Percentiles rank a stretch among this genome's conserved stretches.
These are phyloP conservation scores for Neotoma lepida DNA, from an alignment of 2,113 vertebrate species.

Conservation along the genomic window DNA sequence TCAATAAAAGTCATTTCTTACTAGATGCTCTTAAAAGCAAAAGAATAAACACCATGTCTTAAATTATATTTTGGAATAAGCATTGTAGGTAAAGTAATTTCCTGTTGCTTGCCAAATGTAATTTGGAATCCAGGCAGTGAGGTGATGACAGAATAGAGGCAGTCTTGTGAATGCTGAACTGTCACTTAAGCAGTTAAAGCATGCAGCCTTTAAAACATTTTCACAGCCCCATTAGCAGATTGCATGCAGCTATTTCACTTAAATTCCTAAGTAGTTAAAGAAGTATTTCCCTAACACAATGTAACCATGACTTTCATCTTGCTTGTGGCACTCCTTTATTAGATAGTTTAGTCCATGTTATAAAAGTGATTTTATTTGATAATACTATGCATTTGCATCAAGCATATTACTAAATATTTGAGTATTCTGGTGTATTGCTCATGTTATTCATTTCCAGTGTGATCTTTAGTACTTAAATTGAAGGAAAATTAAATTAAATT, in stretches of 20 bases:
- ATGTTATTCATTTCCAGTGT: conserved; percentile 3
- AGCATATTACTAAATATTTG: background rate
- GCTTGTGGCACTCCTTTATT: background rate
- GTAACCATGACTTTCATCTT: background rate
- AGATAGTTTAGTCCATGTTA: conserved; percentile 10
- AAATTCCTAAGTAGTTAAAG: conserved; percentile 29
- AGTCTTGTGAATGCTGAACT: conserved; percentile 4
- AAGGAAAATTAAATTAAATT: background rate
- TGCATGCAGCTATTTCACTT: conserved; percentile 36
- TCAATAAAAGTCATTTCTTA: conserved; percentile 52
- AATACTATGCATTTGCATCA: conserved; percentile 4
- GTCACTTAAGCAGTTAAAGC: conserved; percentile 34
- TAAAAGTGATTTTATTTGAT: conserved; percentile 2
- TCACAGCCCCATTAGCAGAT: conserved; percentile 31
- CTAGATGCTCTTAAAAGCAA: conserved; percentile 51
- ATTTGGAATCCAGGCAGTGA: conserved; percentile 8
- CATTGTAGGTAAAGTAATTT: conserved; percentile 47
- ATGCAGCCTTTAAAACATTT: background rate
- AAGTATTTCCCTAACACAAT: conserved; percentile 3
- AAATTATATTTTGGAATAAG: conserved; percentile 57
- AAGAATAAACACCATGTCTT: conserved; percentile 33
- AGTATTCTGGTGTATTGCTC: background rate
- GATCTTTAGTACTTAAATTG: conserved; percentile 11
- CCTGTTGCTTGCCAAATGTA: conserved; percentile 57
- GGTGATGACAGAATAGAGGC: background rate